Percentiles rank a stretch among this genome's conserved stretches.
Conservation (phyloP, 2,113 vertebrate species). For the Aix galericulata region DNA sequence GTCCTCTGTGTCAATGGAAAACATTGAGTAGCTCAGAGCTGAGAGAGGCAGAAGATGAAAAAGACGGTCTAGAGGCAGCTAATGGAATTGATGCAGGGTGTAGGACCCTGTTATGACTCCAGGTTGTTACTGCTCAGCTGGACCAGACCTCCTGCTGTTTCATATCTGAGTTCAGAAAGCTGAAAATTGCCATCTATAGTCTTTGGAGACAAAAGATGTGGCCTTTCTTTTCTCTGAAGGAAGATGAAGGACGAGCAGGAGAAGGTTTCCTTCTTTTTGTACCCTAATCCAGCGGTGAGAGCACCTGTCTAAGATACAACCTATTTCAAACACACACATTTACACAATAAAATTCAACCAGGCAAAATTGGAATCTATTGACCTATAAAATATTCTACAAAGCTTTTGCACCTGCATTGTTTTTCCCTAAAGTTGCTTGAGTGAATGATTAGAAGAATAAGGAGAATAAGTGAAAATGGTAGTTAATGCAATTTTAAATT, state of each 20-base stretch:
- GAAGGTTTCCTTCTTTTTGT: background rate
- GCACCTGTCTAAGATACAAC: background rate
- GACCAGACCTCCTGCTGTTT: rapidly evolving
- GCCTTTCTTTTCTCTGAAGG: background rate
- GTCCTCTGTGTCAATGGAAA: background rate
- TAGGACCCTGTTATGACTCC: background rate
- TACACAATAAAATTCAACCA: background rate
- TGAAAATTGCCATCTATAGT: background rate
- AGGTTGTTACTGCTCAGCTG: background rate
- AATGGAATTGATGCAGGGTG: background rate
- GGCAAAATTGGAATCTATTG: background rate
- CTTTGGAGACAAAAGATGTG: background rate
- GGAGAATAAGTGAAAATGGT: background rate
- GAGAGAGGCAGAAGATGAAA: background rate
- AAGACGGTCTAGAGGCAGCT: background rate
- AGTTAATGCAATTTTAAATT: background rate
- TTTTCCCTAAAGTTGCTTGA: background rate
- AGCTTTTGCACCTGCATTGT: background rate
- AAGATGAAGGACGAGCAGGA: background rate
- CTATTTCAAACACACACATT: background rate
- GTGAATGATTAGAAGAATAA: background rate
- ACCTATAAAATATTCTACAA: background rate
- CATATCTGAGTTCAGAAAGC: background rate
- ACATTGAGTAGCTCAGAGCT: background rate
- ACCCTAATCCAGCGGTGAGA: background rate